Conservation (phyloP, 2,888 invertebrate species). For the Magallana nippona region DNA sequence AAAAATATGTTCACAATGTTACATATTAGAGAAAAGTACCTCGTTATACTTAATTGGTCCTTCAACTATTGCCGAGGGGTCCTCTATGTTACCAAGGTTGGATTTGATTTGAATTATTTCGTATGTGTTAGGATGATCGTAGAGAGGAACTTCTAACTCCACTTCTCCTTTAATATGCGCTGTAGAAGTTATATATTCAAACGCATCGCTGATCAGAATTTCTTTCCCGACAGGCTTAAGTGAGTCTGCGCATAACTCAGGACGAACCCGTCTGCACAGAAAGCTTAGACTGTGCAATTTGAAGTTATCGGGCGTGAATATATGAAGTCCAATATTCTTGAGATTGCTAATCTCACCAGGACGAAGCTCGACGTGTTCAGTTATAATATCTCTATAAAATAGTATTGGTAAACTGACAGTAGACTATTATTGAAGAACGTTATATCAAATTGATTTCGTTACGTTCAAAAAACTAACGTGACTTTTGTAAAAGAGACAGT, state of each 20-base stretch:
- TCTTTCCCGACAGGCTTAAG: conserved; percentile 48
- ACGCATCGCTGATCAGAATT: conserved; percentile 58
- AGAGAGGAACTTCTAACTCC: conserved; percentile 54
- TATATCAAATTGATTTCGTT: too few species aligned
- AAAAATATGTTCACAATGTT: too few species aligned
- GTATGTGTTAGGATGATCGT: conserved; percentile 53
- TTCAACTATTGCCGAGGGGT: not conserved
- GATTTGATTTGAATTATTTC: conserved; percentile 60
- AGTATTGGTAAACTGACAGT: too few species aligned
- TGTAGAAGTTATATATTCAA: conserved; percentile 56
- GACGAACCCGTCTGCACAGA: conserved; percentile 56
- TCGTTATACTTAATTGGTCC: conserved; percentile 37
- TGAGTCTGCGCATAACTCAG: conserved; percentile 53
- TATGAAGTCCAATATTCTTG: conserved; percentile 47
- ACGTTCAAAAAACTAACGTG: too few species aligned
- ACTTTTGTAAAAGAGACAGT: too few species aligned
- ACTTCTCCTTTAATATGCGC: conserved; percentile 52
- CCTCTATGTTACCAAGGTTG: conserved; percentile 32
- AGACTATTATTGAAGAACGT: too few species aligned
- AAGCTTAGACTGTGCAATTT: conserved; percentile 53
- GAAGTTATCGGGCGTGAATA: conserved; percentile 52
- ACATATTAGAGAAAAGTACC: conserved; percentile 4
- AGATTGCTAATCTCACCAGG: conserved; percentile 48
- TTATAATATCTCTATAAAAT: conserved; percentile 46
- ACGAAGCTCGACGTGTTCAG: conserved; percentile 51